A percentile compares a stretch with the other conserved stretches of the same genome.
phyloP scores from a whole-genome alignment of 2,113 vertebrate genomes.

The Orientallactaga bullata region DNA sequence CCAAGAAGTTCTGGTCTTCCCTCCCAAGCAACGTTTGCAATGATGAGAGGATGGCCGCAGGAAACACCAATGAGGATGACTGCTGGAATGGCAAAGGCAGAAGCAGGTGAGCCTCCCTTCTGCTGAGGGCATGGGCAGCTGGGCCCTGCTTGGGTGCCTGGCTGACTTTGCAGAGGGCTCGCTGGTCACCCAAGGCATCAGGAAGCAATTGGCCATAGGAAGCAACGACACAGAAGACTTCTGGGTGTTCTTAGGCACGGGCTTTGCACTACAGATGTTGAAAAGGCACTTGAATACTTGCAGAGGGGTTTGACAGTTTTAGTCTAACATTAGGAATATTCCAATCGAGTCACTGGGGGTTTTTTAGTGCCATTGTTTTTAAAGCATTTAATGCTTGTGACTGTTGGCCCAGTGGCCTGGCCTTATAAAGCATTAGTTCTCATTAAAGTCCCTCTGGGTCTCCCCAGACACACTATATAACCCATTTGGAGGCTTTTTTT shows the following conservation, averaged over 20 bases:
- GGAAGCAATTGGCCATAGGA: background rate
- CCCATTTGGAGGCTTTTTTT: background rate
- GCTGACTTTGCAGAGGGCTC: background rate
- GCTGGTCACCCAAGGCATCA: fast-evolving
- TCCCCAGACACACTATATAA: background rate
- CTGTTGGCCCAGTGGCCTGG: background rate
- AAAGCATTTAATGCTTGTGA: background rate
- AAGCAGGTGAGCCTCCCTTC: conserved; percentile 94
- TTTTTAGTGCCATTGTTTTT: background rate
- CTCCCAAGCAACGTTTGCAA: conserved; percentile 94
- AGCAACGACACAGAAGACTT: background rate
- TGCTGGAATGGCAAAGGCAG: conserved; percentile 96
- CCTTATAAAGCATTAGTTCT: background rate
- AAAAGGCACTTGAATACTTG: background rate
- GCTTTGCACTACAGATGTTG: background rate
- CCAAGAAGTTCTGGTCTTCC: conserved; percentile 99
- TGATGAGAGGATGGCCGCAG: conserved; percentile 91
- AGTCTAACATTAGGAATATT: background rate
- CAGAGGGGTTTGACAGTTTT: background rate
- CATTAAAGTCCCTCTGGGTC: background rate
- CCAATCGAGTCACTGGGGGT: background rate
- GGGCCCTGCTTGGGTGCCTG: background rate
- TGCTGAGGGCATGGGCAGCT: fast-evolving
- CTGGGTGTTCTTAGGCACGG: background rate
- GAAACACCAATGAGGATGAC: conserved; percentile 88